phyloP scores from a whole-genome alignment of 2,888 invertebrate genomes.

The Chouioia cunea region DNA sequence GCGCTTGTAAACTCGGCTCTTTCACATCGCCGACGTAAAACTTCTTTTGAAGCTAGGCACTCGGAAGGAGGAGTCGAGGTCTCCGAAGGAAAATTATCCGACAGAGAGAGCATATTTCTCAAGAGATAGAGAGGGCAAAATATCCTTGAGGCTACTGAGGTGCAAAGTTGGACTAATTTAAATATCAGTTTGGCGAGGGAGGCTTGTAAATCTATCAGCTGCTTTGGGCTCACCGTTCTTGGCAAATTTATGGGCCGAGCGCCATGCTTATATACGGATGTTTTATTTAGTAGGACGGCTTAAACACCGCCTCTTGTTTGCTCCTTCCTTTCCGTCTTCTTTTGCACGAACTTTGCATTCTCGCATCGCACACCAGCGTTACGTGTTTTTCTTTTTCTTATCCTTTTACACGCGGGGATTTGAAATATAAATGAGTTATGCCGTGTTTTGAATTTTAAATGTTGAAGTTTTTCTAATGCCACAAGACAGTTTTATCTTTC shows the following conservation, averaged over 20 bases:
- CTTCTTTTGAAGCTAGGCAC: slow-evolving; percentile 36
- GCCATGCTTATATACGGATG: slow-evolving; percentile 55
- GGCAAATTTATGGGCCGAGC: slow-evolving; percentile 66
- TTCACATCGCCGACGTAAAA: slow-evolving; percentile 44
- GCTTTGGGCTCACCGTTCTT: slow-evolving; percentile 40
- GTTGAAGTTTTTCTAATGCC: no score
- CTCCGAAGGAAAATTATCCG: slow-evolving; percentile 30
- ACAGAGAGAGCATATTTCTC: slow-evolving; percentile 55
- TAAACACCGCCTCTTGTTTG: slow-evolving; percentile 42
- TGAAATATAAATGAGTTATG: no score
- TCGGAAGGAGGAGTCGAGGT: slow-evolving; percentile 4
- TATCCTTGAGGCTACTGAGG: slow-evolving; percentile 49
- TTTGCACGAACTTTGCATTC: background rate
- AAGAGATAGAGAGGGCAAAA: slow-evolving; percentile 42
- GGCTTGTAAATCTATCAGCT: slow-evolving; percentile 68
- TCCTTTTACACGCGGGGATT: no score
- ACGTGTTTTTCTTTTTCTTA: slow-evolving; percentile 40
- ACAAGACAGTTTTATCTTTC: no score
- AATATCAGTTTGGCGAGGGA: slow-evolving; percentile 67
- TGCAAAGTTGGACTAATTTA: slow-evolving; percentile 67
- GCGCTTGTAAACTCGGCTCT: slow-evolving; percentile 37
- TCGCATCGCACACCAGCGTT: slow-evolving; percentile 28
- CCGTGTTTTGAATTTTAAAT: no score
- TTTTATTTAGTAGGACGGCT: slow-evolving; percentile 66
- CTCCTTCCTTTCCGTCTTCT: slow-evolving; percentile 32